These are phyloP conservation scores for Actinostola sp. DNA, from an alignment of 92 coral and sea anemone species.

Conservation along the genomic window DNA sequence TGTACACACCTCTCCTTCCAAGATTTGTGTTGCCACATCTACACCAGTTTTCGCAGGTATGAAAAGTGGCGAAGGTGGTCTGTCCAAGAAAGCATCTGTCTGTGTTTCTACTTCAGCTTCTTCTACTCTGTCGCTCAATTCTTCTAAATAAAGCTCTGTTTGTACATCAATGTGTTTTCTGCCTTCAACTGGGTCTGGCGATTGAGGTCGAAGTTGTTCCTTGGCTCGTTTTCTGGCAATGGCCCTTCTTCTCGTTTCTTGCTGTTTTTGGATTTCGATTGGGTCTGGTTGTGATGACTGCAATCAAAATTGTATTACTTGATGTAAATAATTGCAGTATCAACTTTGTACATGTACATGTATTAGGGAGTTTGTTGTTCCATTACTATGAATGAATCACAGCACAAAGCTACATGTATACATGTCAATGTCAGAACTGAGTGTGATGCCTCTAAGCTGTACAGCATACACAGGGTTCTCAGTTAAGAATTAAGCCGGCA, in stretches of 20 bases:
- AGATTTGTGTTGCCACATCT: constrained; percentile 96
- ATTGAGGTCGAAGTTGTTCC: constrained; percentile 85
- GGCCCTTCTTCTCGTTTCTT: constrained; percentile 94
- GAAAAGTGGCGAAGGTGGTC: constrained; percentile 94
- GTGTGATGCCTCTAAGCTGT: no score
- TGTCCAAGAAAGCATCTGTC: constrained; percentile 95
- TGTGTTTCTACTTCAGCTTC: constrained; percentile 99
- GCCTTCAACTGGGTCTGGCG: constrained; percentile 98
- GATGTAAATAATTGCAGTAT: not conserved
- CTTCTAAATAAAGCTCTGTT: constrained; percentile 94
- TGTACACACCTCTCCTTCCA: constrained; percentile 88
- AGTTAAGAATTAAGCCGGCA: no score
- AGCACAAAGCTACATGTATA: not conserved
- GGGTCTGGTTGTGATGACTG: constrained; percentile 99
- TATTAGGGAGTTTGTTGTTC: no score
- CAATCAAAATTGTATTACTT: not conserved
- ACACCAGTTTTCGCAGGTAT: constrained; percentile 99
- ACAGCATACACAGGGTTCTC: no score
- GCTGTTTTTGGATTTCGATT: constrained; percentile 95
- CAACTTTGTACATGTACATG: not conserved
- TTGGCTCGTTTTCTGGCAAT: constrained; percentile 95
- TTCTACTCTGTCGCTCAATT: constrained; percentile 94
- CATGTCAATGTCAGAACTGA: not conserved
- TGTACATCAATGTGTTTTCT: constrained; percentile 98
- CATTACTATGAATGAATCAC: no score